These are phyloP conservation scores for Steinernema feltiae DNA, from an alignment of 1,140 invertebrate genomes.

Conservation along the genomic window DNA sequence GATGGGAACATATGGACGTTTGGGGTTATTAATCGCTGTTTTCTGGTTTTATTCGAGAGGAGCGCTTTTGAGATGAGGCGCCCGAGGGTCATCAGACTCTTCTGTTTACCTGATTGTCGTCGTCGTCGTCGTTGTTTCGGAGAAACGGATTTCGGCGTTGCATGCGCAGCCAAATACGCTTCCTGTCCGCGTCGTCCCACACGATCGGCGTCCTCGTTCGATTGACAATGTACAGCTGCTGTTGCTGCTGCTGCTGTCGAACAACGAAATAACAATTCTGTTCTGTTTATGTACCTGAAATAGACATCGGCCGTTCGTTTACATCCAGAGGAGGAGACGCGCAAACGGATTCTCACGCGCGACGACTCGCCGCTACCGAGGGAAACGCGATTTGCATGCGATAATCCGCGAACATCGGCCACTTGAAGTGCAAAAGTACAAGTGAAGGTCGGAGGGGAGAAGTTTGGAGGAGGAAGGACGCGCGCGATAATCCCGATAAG, in stretches of 20 bases:
- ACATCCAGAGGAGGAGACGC: no score
- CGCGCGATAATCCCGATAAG: not conserved
- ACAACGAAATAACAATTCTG: not conserved
- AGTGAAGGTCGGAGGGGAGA: not conserved
- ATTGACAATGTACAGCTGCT: not conserved
- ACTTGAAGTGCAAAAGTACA: slow-evolving; percentile 4
- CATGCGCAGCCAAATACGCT: slow-evolving; percentile 1
- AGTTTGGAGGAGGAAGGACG: not conserved
- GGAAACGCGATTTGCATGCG: slow-evolving; percentile 5
- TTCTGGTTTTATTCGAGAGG: not conserved
- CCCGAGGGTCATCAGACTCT: not conserved
- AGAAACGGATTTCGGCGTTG: not conserved
- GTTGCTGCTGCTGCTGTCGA: no score
- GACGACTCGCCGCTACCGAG: no score
- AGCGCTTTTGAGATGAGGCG: not conserved
- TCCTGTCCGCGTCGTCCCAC: not conserved
- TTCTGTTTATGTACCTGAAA: not conserved
- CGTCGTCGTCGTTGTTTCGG: not conserved
- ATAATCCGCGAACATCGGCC: not conserved
- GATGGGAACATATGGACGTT: not conserved
- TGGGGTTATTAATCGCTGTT: not conserved
- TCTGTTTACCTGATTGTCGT: not conserved
- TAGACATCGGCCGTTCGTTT: no score
- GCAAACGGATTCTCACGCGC: not conserved
- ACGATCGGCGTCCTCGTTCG: not conserved